Percentiles rank a stretch among this genome's conserved stretches.
These are phyloP conservation scores for Lepidurus couesii DNA, from an alignment of 1,140 invertebrate genomes.

Conservation along the genomic window DNA sequence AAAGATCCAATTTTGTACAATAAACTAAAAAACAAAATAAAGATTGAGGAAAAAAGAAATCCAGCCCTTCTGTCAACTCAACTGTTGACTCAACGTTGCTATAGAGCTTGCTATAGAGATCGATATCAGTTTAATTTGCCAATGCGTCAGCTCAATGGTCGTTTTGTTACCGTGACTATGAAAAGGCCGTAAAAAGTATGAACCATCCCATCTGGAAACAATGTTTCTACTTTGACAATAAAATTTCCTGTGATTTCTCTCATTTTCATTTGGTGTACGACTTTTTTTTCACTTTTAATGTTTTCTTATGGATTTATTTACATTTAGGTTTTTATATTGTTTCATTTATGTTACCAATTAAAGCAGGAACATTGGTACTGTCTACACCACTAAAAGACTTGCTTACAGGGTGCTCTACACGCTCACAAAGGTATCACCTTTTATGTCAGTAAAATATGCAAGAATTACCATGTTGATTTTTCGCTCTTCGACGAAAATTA, in stretches of 20 bases:
- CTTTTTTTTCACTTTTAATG: background rate
- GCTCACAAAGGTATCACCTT: no score
- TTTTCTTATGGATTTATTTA: background rate
- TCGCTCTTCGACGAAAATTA: background rate
- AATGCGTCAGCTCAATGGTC: background rate
- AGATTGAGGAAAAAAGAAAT: no score
- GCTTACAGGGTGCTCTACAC: background rate
- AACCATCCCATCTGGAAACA: no score
- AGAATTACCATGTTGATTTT: background rate
- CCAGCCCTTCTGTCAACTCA: no score
- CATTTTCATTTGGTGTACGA: background rate
- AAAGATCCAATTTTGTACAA: no score
- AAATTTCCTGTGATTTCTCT: background rate
- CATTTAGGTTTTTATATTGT: background rate
- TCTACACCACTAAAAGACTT: background rate
- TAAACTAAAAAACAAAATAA: no score
- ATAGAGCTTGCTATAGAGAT: background rate
- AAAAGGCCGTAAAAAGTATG: no score
- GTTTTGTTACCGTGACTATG: background rate
- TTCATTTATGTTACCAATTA: background rate
- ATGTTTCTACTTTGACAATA: no score
- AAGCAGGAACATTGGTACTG: background rate
- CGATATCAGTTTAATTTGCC: slow-evolving; percentile 15
- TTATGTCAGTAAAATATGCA: no score
- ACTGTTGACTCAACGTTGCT: background rate